A percentile compares a stretch with the other conserved stretches of the same genome.
These are phyloP conservation scores for Automeris io DNA, from an alignment of 2,888 invertebrate genomes.

Conservation along the genomic window DNA sequence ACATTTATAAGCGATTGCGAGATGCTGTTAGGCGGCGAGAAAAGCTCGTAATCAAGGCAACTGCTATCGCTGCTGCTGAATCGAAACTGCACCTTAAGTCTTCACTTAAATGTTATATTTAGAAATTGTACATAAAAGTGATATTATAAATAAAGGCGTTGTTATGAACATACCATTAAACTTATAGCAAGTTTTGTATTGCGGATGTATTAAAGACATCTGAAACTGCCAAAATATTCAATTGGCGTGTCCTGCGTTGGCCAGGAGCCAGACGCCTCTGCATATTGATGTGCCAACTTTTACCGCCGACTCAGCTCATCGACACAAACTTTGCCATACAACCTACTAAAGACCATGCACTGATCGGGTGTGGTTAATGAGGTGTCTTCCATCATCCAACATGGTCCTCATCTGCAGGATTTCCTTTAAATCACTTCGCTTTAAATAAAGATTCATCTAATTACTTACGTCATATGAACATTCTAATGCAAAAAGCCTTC, in stretches of 20 bases:
- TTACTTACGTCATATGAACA: no score
- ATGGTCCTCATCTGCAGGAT: slow-evolving; percentile 12
- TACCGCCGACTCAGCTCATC: slow-evolving; percentile 55
- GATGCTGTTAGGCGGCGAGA: no score
- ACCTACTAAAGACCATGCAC: slow-evolving; percentile 44
- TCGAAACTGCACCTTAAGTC: no score
- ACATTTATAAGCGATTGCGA: no score
- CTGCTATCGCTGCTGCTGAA: no score
- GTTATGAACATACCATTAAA: slow-evolving; percentile 49
- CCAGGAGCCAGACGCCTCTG: slow-evolving; percentile 54
- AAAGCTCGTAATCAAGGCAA: no score
- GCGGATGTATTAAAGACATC: slow-evolving; percentile 41
- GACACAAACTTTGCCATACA: slow-evolving; percentile 42
- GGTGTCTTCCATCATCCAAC: slow-evolving; percentile 26
- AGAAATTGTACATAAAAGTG: no score
- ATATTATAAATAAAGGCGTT: slow-evolving; percentile 17
- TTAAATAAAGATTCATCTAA: no score
- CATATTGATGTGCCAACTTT: slow-evolving; percentile 69
- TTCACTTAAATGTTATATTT: no score
- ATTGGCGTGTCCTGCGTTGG: slow-evolving; percentile 68
- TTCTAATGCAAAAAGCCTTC: no score
- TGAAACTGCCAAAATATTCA: slow-evolving; percentile 62
- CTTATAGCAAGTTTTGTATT: slow-evolving; percentile 56
- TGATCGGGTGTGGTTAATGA: slow-evolving; percentile 49
- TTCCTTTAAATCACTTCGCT: no score